A percentile compares a stretch with the other conserved stretches of the same genome.
Conservation (phyloP, 2,113 vertebrate species). For the Chelonoidis abingdonii region DNA sequence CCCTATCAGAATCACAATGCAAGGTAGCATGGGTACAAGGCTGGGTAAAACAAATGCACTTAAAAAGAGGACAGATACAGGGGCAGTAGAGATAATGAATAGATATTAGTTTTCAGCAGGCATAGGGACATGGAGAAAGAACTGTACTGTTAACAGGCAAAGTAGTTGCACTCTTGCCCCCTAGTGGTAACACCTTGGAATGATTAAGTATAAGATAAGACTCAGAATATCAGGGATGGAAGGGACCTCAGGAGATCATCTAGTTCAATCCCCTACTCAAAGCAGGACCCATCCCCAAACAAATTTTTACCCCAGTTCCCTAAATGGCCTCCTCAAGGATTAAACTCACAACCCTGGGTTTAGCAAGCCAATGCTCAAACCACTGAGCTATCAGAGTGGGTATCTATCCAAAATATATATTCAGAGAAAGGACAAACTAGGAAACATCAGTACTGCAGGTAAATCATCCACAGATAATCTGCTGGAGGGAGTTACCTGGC, state of each 20-base stretch:
- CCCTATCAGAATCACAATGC: background rate
- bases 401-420: background rate
- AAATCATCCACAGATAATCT: background rate
- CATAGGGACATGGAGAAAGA: background rate
- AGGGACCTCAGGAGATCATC: no score
- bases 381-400: background rate
- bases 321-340: no score
- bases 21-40: background rate
- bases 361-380: no score
- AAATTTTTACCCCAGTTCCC: no score
- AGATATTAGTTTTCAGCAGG: background rate
- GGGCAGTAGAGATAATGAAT: background rate
- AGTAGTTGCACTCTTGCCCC: conserved; percentile 27
- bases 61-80: background rate
- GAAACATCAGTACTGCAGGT: background rate
- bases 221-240: no score
- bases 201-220: background rate
- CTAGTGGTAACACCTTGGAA: conserved; percentile 36
- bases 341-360: no score
- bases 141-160: background rate
- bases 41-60: conserved; percentile 13
- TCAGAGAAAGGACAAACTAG: background rate
- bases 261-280: no score
- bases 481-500: background rate
- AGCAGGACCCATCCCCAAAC: no score